Base-by-base conservation (phyloP, 1,140 invertebrate species). In the Diabrotica undecimpunctata region DNA sequence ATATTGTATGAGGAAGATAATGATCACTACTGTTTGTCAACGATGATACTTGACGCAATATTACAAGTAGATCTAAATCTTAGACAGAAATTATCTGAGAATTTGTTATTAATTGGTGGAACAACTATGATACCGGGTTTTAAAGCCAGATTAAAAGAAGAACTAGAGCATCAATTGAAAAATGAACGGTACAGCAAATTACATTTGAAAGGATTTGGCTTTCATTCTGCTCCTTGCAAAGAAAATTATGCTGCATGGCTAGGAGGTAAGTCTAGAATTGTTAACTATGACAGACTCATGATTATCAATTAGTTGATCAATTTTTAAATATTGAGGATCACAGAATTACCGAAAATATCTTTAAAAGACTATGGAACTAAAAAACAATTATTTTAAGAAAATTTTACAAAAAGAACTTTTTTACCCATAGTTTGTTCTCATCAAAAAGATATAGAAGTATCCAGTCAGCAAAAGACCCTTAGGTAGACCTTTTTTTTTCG, bases 191-290 rank as follows among this genome's bases (percentile, higher is more conserved):
- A 94, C 75, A 80, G 82, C 8, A 83, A 85, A 66, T 79, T 93
- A 14, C 84, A 85, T 69, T 75, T 92, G 11, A 81, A 85, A 65
- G 82, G 78, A n/a, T 90, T 94, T 70, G 89, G 88, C 76, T 91
- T 95, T 74, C 92, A 94, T 74, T 81, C 82, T 10, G 80, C 88
- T 14, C 92, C 93, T 6, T 87, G 87, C 51, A 91, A 92, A 75
- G 87, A 90, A 59, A 96, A 96, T 81, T 95, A 90, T 75, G 86
- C 88, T 6, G 85, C 88, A 36, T 96, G 94, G 94, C 79, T 95
- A 9, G 93, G 93, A 76, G 90, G 87, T 88, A 80, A 64, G 54
- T 7, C 54, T 51, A 68, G 9, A 6, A 51, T 53, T 13, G 55
- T 54, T 54, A 54, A 8, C 25, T 25, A 11, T 53, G 37, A 14